phyloP scores from a whole-genome alignment of 2,888 invertebrate species.

The Agrenia bidenticulata region DNA sequence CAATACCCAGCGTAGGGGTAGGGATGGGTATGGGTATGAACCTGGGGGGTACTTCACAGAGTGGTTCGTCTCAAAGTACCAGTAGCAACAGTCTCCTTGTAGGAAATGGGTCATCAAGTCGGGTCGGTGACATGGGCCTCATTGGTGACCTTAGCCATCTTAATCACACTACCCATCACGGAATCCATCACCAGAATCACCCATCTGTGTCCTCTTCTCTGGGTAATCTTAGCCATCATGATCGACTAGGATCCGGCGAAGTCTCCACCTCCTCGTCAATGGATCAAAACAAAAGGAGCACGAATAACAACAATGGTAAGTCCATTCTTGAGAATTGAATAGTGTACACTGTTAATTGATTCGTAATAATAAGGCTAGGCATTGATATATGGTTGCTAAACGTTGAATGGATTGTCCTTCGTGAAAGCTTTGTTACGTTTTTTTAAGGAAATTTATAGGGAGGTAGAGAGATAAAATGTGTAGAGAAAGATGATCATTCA shows the following conservation, averaged over 20 bases:
- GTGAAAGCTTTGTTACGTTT: no score
- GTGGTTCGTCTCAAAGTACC: constrained; percentile 23
- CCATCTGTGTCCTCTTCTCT: constrained; percentile 29
- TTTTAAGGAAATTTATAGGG: background rate
- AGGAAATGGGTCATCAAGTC: constrained; percentile 14
- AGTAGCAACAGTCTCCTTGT: constrained; percentile 24
- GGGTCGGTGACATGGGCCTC: constrained; percentile 17
- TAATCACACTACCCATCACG: constrained; percentile 33
- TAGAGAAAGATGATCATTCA: constrained; percentile 46
- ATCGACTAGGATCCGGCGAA: constrained; percentile 1
- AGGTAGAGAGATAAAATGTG: constrained; percentile 11
- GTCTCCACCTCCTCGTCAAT: background rate
- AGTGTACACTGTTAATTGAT: no score
- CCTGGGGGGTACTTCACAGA: constrained; percentile 29
- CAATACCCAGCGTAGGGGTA: constrained; percentile 35
- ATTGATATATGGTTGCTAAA: no score
- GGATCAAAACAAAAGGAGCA: constrained; percentile 29
- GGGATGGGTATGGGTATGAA: constrained; percentile 51
- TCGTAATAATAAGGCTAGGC: no score
- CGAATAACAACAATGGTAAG: constrained; percentile 25
- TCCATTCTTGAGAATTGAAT: background rate
- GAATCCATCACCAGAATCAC: constrained; percentile 42
- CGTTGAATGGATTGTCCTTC: no score
- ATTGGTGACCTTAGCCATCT: constrained; percentile 33
- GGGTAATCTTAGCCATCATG: constrained; percentile 27